Base-by-base conservation (phyloP, 2,797 vertebrate genomes). In the Tangara arthus region DNA sequence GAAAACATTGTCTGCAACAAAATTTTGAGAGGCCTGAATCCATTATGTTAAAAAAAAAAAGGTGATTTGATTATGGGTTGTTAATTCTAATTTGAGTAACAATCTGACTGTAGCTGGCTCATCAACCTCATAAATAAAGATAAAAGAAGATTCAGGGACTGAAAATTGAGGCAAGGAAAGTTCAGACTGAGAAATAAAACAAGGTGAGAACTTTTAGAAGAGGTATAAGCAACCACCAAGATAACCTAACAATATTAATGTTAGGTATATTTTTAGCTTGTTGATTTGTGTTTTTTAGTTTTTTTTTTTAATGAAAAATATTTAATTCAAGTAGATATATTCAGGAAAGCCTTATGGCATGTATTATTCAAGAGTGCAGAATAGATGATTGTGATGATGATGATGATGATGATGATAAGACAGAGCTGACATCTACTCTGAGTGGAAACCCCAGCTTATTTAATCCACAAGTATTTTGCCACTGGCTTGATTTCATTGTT, bases 361-460 rank as follows among this genome's bases (percentile, higher is more conserved):
- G 49, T 60, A 91, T 96, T 91, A 96, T 91, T 95, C 89, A 93
- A 60, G 41, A 91, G 57, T 46, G 39, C 61, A 89, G 66, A 92
- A 87, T 5, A 89, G 63, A 63, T n/a, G n/a, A n/a, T n/a, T n/a
- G n/a, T 77, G 8, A 82, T 70, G 20, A 22, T 59, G 63, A 23
- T 94, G 57, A 46, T 86, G 26, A 80, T 93, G 23, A 70, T 93
- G 17, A 82, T 75, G 78, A 78, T 49, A 88, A 60, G 53, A 73
- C 13, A 87, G 60, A 85, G 24, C 23, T 68, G 49, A 60, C 16
- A 63, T 57, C 60, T 80, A 37, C 66, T 64, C 52, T 85, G 71
- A 80, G 68, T 75, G 49, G 82, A 92, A 94, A 50, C 20, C 10
- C 0, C 0, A 77, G 20, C 1, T 91, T 77, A 91, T 82, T 94